Conservation (phyloP, 2,113 vertebrate genomes). For the Carollia perspicillata region DNA sequence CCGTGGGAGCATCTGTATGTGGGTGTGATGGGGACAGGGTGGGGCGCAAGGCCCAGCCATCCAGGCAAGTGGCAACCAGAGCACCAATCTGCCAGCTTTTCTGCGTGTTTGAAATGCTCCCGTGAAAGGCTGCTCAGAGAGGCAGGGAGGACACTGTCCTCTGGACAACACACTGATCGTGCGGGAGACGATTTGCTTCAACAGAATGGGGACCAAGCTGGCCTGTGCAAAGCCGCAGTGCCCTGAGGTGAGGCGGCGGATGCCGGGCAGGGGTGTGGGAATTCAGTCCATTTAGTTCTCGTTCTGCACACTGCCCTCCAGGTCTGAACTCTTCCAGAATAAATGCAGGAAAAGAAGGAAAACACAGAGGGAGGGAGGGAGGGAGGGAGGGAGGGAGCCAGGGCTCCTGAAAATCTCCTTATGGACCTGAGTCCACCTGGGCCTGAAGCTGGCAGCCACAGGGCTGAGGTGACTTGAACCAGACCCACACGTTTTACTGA, state of each 20-base stretch:
- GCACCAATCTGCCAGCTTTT: background rate
- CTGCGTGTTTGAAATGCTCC: background rate
- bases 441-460: background rate
- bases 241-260: fast-evolving
- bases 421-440: background rate
- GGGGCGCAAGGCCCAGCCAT: too few relatives aligned
- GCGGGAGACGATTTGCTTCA: background rate
- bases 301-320: background rate
- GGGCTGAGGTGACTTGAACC: background rate
- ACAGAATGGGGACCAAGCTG: too few relatives aligned
- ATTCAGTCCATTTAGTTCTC: too few relatives aligned
- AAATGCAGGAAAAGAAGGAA: background rate
- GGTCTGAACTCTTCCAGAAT: background rate
- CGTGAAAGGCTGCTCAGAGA: background rate
- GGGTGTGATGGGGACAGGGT: background rate
- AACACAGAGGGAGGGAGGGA: too few relatives aligned
- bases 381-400: background rate
- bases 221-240: too few relatives aligned
- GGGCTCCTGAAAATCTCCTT: background rate
- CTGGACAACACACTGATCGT: background rate
- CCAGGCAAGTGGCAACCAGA: background rate
- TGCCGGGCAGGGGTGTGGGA: background rate
- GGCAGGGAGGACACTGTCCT: background rate
- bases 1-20: background rate
- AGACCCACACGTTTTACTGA: background rate